A percentile compares a stretch with the other conserved stretches of the same genome.
These are phyloP conservation scores for Uloborus plumipes DNA, from an alignment of 2,888 invertebrate species.

Conservation along the genomic window DNA sequence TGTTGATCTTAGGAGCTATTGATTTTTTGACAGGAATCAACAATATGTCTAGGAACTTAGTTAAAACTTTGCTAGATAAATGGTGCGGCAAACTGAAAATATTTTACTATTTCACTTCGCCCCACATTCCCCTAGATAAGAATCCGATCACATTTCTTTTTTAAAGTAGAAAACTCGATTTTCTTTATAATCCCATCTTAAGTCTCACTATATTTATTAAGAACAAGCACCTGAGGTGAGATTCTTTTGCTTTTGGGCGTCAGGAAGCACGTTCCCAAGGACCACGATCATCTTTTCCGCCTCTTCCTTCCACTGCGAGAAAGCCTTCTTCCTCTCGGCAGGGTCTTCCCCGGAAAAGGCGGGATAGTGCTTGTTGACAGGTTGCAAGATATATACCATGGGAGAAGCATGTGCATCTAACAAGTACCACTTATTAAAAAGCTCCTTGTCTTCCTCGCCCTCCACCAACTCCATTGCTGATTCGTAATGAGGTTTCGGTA, in stretches of 20 bases:
- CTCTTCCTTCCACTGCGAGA: slow-evolving; percentile 75
- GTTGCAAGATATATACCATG: slow-evolving; percentile 82
- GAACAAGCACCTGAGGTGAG: slow-evolving; percentile 75
- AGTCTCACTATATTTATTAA: too few species aligned
- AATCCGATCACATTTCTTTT: too few species aligned
- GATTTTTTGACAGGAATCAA: too few species aligned
- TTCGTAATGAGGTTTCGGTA: slow-evolving; percentile 85
- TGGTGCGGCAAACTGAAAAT: too few species aligned
- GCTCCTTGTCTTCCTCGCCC: slow-evolving; percentile 72
- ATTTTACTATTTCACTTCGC: too few species aligned
- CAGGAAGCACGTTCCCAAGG: slow-evolving; percentile 80
- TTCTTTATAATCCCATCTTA: too few species aligned
- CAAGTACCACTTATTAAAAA: slow-evolving; percentile 76
- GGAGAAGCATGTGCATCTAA: slow-evolving; percentile 82
- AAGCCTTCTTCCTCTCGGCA: slow-evolving; percentile 68
- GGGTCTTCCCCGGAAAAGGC: slow-evolving; percentile 73
- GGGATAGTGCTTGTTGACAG: slow-evolving; percentile 75
- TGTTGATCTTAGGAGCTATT: too few species aligned
- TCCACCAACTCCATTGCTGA: slow-evolving; percentile 79
- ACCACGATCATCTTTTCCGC: slow-evolving; percentile 78
- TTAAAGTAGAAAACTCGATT: too few species aligned
- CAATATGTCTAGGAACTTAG: too few species aligned
- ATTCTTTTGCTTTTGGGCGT: slow-evolving; percentile 84
- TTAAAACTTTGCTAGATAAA: too few species aligned
- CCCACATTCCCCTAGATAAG: too few species aligned